Conservation (phyloP, 2,797 vertebrate species). For the Propithecus deckenii region DNA sequence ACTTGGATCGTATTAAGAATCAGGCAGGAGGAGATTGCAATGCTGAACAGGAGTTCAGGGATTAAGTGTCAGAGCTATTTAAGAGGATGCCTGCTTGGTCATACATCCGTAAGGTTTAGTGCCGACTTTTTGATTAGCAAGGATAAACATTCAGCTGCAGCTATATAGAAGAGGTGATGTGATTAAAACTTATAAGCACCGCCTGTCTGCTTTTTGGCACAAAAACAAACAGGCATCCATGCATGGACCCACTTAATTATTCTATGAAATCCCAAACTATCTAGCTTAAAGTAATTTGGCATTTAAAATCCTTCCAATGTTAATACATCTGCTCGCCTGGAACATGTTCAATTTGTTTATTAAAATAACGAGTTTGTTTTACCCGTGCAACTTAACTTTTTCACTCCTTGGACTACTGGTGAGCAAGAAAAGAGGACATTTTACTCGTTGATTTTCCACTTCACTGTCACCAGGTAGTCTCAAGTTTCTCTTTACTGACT, state of each 20-base stretch:
- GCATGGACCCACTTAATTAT: conserved; percentile 9
- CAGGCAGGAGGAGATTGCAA: neutral
- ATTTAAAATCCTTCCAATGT: conserved; percentile 46
- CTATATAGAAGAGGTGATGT: neutral
- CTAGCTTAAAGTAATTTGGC: conserved; percentile 42
- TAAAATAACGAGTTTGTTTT: conserved; percentile 36
- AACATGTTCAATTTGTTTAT: conserved; percentile 4
- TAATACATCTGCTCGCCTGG: conserved; percentile 27
- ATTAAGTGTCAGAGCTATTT: neutral
- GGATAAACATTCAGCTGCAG: conserved; percentile 23
- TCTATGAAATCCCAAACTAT: conserved; percentile 33
- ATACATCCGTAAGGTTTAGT: neutral
- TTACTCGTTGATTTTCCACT: neutral
- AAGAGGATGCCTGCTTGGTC: neutral
- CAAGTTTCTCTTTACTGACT: neutral
- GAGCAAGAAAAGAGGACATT: neutral
- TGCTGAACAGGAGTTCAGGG: neutral
- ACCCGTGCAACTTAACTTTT: neutral
- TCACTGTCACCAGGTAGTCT: neutral
- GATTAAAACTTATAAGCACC: conserved; percentile 31
- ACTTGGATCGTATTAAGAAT: neutral
- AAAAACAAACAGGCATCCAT: neutral
- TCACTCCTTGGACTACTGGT: neutral
- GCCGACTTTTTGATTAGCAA: neutral
- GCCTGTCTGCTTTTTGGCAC: neutral